Evolutionary conservation across 2,888 invertebrate species (phyloP), one percentile per base, ranked within the genome.

Genomic region (Thereva nobilitata): DNA sequence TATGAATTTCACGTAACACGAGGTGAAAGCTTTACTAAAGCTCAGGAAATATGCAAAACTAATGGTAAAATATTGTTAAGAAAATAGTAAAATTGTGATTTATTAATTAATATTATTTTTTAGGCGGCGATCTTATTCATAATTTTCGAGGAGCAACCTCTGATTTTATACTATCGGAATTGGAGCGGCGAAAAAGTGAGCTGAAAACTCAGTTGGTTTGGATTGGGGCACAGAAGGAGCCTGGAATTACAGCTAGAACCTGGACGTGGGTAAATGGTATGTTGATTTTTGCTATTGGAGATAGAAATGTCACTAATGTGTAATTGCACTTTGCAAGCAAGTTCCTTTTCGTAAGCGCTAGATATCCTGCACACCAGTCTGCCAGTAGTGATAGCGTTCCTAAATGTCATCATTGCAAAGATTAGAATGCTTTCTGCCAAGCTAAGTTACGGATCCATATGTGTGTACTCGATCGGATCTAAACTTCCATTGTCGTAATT

Each of bases 261-360:
- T 95, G 94, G 93, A 89, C 90, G 80, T 94, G 93, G 93, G 92
- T 93, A 38, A 88, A 93, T 77, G 93, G 93, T 92, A 80, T 84
- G 84, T 76, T 42, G 23, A 23, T 42, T n/a, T 3, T 42, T 42
- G n/a, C 7, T 42, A 2, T 42, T 4, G n/a, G 8, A 42, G n/a
- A 42, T 4, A 42, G 4, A 4, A 4, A 42, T 9, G n/a, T 42
- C n/a, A 42, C n/a, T 4, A 42, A n/a, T n/a, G n/a, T n/a, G n/a
- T n/a, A n/a, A n/a, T n/a, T n/a, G n/a, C n/a, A n/a, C n/a, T n/a
- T n/a, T 23, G 23, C 23, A 23, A 23, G 1, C 23, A 2, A 23
- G 23, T 23, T 23, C 1, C 23, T 23, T 2, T 23, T 23, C 23
- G 23, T 2, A 23, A 23, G 23, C 23, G 23, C 23, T 23, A 23